A percentile compares a stretch with the other conserved stretches of the same genome.
phyloP scores from a whole-genome alignment of 2,888 invertebrate species.

The Mimas tiliae region DNA sequence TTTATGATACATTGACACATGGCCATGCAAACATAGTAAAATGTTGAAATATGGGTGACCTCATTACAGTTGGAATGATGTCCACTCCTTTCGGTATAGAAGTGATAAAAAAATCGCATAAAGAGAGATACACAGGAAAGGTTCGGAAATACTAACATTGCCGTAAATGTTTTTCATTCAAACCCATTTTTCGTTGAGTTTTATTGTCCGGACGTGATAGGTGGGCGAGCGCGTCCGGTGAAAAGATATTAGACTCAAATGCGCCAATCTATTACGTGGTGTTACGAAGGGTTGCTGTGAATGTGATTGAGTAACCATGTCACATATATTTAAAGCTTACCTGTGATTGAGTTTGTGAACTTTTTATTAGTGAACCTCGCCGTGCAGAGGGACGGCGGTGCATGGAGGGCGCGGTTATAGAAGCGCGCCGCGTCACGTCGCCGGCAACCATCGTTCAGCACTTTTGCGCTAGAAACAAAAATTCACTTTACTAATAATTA shows the following conservation, averaged over 20 bases:
- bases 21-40: neutral
- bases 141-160: constrained; percentile 21
- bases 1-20: neutral
- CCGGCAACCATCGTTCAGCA: constrained; percentile 71
- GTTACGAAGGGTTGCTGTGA: constrained; percentile 15
- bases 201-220: constrained; percentile 27
- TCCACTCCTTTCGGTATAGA: neutral
- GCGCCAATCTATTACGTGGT: constrained; percentile 31
- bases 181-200: constrained; percentile 27
- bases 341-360: constrained; percentile 80
- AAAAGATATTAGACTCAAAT: constrained; percentile 31
- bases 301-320: constrained; percentile 22
- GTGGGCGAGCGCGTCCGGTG: constrained; percentile 27
- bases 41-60: neutral
- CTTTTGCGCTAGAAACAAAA: neutral
- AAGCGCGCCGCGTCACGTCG: constrained; percentile 80
- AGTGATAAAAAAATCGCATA: neutral
- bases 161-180: constrained; percentile 27
- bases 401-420: constrained; percentile 81
- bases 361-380: constrained; percentile 85
- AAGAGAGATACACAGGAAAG: constrained; percentile 5
- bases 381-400: constrained; percentile 83
- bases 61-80: neutral
- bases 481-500: neutral
- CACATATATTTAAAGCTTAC: constrained; percentile 43